Evolutionary conservation across 1,140 invertebrate species (phyloP), one percentile per base, ranked within the genome.

Genomic region (Aporrectodea caliginosa): DNA sequence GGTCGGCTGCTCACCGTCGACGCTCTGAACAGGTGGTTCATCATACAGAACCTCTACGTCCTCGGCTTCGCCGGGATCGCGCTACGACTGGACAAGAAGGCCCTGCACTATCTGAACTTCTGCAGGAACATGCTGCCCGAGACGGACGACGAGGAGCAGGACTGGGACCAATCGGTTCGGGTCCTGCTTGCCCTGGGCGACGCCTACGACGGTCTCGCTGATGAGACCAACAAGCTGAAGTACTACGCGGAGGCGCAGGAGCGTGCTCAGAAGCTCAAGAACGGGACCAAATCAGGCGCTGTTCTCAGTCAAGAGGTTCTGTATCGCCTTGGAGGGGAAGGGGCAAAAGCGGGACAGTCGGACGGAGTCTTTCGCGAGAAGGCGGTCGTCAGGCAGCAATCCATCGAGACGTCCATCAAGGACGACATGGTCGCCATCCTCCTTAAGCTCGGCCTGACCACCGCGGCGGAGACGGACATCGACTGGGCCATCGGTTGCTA

Each of bases 401-500:
- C 72, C 32, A 43, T 78, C 29, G 74, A 81, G 69, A 78, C n/a
- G 32, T 74, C 76, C 16, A 81, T 81, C 12, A 58, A 69, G 33
- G 69, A 30, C 1, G 77, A 81, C 35, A 75, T 78, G n/a, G 35
- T 78, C 31, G 76, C 78, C 2, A 31, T 81, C 0, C 35, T 81
- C 0, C 32, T 35, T 1, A 77, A 73, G 58, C 75, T 81, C 16
- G 80, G 76, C 0, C n/a, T 35, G 12, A 78, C 80, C 33, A 72
- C 70, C 35, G 69, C 75, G 0, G 69, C 77, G 30, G 58, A 77
- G 16, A 69, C 71, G n/a, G 80, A 81, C 35, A 43, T 81, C 16
- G 80, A 81, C 43, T 33, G 35, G n/a, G 80, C 80, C 14, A 78
- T 81, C 30, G 80, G 70, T 14, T 81, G 80, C 31, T 78, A 72